Conservation (phyloP, 2,888 invertebrate species). For the Hemaris fuciformis region DNA sequence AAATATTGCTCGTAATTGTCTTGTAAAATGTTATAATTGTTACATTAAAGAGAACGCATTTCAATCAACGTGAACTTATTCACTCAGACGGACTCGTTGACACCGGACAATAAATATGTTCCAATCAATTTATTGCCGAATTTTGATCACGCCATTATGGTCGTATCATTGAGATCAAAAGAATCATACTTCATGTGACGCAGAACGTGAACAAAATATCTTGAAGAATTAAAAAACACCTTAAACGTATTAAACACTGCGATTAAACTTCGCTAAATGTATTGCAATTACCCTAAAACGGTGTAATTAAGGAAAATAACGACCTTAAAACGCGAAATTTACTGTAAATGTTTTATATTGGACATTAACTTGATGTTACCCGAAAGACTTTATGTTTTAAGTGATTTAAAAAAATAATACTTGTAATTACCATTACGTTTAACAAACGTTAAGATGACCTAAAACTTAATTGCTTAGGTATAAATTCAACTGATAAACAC, state of each 20-base stretch:
- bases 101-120: conserved; percentile 56
- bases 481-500: too few relatives aligned
- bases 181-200: conserved; percentile 1
- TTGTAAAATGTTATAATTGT: conserved; percentile 9
- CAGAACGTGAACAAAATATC: background rate
- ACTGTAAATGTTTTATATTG: conserved; percentile 53
- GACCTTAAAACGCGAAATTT: conserved; percentile 54
- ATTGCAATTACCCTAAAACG: conserved; percentile 43
- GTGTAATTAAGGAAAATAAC: conserved; percentile 51
- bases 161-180: conserved; percentile 12
- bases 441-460: background rate
- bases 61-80: conserved; percentile 45
- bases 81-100: conserved; percentile 53
- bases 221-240: background rate
- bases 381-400: conserved; percentile 4
- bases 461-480: background rate
- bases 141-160: conserved; percentile 28
- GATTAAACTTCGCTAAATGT: background rate
- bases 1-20: background rate
- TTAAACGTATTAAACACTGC: background rate
- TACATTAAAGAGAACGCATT: conserved; percentile 40
- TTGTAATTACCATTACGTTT: background rate
- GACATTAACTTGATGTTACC: conserved; percentile 47
- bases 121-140: conserved; percentile 60
- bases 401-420: background rate